These are phyloP conservation scores for Clavelina lepadiformis DNA, from an alignment of 23 tunicate species.

Conservation along the genomic window DNA sequence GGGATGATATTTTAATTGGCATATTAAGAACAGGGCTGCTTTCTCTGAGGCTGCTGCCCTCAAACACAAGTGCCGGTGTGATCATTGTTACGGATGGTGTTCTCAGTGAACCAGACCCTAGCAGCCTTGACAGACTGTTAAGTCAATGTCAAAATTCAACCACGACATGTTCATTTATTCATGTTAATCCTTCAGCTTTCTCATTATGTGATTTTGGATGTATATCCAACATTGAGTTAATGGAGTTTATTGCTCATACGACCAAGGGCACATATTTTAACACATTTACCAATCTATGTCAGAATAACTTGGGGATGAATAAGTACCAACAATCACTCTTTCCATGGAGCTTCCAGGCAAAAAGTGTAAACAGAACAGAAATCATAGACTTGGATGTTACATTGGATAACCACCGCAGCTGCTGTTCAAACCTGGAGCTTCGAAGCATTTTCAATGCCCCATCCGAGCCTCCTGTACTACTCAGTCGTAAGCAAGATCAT, in stretches of 20 bases:
- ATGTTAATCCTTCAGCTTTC: slow-evolving; percentile 36
- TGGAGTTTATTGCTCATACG: slow-evolving; percentile 66
- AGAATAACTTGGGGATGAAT: no score
- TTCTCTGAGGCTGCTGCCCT: slow-evolving; percentile 56
- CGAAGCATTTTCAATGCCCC: slow-evolving; percentile 2
- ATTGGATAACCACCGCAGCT: background rate
- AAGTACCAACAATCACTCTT: slow-evolving; percentile 12
- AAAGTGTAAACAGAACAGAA: background rate
- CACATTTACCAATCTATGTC: slow-evolving; percentile 6
- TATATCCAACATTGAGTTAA: slow-evolving; percentile 48
- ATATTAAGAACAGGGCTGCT: slow-evolving; percentile 68
- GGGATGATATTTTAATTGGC: slow-evolving; percentile 50
- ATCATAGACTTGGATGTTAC: background rate
- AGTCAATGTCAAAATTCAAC: slow-evolving; percentile 58
- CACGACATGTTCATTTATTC: slow-evolving; percentile 62
- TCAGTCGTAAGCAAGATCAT: slow-evolving; percentile 54
- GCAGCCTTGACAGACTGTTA: slow-evolving; percentile 34
- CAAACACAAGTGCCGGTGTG: slow-evolving; percentile 68
- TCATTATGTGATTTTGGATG: slow-evolving; percentile 71
- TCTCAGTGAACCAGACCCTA: slow-evolving; percentile 64
- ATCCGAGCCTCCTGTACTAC: background rate
- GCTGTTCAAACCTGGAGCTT: slow-evolving; percentile 41
- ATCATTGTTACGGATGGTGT: slow-evolving; percentile 90
- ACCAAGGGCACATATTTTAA: slow-evolving; percentile 70
- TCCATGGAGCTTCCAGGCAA: slow-evolving; percentile 13